Conservation (phyloP, 2,888 invertebrate genomes). For the Melinaea marsaeus region DNA sequence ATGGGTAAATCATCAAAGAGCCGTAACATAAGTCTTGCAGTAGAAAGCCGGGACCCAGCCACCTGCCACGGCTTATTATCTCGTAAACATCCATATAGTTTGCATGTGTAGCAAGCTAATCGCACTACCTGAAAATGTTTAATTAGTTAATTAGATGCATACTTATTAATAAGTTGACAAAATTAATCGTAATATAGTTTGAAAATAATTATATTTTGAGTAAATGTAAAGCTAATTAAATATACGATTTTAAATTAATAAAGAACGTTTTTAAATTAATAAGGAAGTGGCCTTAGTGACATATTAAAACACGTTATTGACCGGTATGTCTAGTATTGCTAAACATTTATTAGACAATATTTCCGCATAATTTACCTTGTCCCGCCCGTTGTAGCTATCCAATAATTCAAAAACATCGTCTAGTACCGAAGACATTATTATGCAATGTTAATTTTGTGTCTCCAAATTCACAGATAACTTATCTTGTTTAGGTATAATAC, state of each 20-base stretch:
- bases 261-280: conserved; percentile 8
- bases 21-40: conserved; percentile 86
- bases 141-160: conserved; percentile 5
- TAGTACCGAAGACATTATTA: conserved; percentile 56
- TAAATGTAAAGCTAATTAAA: not conserved
- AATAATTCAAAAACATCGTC: conserved; percentile 84
- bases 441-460: conserved; percentile 26
- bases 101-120: conserved; percentile 86
- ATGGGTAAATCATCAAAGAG: conserved; percentile 92
- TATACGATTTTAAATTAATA: not conserved
- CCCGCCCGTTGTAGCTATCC: conserved; percentile 90
- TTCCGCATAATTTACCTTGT: conserved; percentile 82
- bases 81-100: conserved; percentile 81
- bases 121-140: conserved; percentile 80
- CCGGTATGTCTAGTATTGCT: conserved; percentile 40
- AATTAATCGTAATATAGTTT: not conserved
- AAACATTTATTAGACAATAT: conserved; percentile 45
- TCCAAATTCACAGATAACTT: conserved; percentile 39
- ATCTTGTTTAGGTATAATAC: conserved; percentile 31
- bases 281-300: not conserved
- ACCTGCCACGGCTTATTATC: conserved; percentile 78
- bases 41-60: conserved; percentile 84
- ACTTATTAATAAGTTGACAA: conserved; percentile 8
- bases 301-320: conserved; percentile 37
- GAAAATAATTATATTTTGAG: no score